Evolutionary conservation across 2,888 invertebrate species (phyloP).

Genomic region (Alitta virens): DNA sequence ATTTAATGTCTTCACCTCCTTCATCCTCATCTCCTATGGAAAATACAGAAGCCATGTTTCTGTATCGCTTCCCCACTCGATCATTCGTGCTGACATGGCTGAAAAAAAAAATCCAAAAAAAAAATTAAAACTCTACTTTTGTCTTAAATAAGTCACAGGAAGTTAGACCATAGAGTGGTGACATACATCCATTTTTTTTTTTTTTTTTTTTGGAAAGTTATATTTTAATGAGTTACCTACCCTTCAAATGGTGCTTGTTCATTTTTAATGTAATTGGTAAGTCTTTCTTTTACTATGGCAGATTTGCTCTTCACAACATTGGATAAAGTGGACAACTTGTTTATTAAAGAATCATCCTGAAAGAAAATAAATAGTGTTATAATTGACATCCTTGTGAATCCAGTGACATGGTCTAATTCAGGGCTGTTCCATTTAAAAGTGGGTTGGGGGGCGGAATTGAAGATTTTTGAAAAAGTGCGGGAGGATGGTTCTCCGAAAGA

Average conservation of each 20-base stretch:
- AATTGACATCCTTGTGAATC: no score
- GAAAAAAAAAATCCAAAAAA: constrained; percentile 8
- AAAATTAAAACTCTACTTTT: no score
- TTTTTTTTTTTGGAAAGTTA: no score
- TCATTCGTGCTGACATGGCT: constrained; percentile 80
- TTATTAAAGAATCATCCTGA: constrained; percentile 23
- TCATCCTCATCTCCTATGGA: constrained; percentile 76
- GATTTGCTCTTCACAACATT: constrained; percentile 83
- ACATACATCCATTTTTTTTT: no score
- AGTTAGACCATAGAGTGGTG: no score
- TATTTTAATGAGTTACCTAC: constrained; percentile 26
- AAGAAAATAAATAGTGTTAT: no score
- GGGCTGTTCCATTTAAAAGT: no score
- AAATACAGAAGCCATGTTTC: constrained; percentile 88
- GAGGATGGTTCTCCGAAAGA: no score
- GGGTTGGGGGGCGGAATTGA: no score
- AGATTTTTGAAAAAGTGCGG: no score
- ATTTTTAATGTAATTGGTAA: constrained; percentile 91
- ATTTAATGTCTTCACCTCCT: constrained; percentile 5
- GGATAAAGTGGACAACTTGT: constrained; percentile 43
- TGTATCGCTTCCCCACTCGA: constrained; percentile 75
- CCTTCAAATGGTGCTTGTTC: constrained; percentile 65
- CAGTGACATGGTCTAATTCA: no score
- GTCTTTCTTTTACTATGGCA: constrained; percentile 85
- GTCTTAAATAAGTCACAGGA: no score